Evolutionary conservation across 2,113 vertebrate genomes (phyloP), one percentile per base, ranked within the genome.

Genomic region (Bos indicus): DNA sequence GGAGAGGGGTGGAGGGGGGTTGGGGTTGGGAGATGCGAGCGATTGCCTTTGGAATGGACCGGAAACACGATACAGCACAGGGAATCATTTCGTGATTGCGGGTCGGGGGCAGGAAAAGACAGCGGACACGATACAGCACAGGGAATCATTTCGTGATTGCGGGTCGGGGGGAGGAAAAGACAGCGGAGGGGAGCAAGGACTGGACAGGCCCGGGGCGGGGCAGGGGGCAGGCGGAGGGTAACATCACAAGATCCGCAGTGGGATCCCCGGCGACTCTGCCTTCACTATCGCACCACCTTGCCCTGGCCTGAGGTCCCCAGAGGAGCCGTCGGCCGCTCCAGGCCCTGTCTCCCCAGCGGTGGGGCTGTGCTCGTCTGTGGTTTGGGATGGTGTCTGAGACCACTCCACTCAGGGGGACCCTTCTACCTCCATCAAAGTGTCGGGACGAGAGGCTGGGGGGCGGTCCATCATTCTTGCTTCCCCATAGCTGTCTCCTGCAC

Each of bases 191-290:
- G 19, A 36, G 3, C 1, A 5, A 3, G 43, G 48, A 8, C 4
- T 2, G 5, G 59, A 15, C 17, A 2, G 28, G n/a, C 11, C 7
- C 3, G 16, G 14, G 4, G 5, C 12, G 5, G 12, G 23, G 26
- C 4, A 4, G 3, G 25, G 8, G 6, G 1, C 0, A 10, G 1
- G 26, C 0, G 6, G 30, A 2, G 40, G 3, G 10, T 10, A 4
- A 30, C 19, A 6, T 16, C 25, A 16, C 7, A 3, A 5, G 60
- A 82, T 13, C 30, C 12, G 1, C 71, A 6, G 64, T 1, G 64
- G n/a, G 33, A 2, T 21, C 4, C 78, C 78, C 28, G 11, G 13
- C 1, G 6, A 6, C 67, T 14, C 46, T 7, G 23, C 19, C 26
- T 15, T 25, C 56, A 17, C 23, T 1, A 3, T 52, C 7, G 3